phyloP scores from a whole-genome alignment of 1,140 invertebrate species.

The Laupala kohalensis region DNA sequence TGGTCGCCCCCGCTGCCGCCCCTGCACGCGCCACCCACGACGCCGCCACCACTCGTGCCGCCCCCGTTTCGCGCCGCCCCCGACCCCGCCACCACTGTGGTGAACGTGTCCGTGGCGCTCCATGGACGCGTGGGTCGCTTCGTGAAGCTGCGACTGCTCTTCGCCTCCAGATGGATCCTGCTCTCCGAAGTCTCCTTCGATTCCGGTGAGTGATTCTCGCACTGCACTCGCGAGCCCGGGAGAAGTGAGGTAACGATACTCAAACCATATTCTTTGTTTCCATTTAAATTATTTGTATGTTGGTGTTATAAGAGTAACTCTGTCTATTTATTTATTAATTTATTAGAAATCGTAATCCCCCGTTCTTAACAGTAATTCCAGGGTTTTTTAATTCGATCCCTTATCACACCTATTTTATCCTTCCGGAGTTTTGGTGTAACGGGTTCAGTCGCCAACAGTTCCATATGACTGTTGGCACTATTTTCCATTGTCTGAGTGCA shows the following conservation, averaged over 20 bases:
- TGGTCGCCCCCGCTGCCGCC: slow-evolving; percentile 25
- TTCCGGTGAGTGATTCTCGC: slow-evolving; percentile 41
- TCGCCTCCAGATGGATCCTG: slow-evolving; percentile 74
- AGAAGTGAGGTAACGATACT: too few species aligned
- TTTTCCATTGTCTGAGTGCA: too few species aligned
- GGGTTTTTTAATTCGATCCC: too few species aligned
- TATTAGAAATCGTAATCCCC: too few species aligned
- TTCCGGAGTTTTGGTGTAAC: too few species aligned
- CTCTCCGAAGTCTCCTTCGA: slow-evolving; percentile 75
- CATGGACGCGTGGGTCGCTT: slow-evolving; percentile 60
- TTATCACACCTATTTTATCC: too few species aligned
- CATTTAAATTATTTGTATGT: too few species aligned
- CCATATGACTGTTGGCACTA: too few species aligned
- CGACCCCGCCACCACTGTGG: slow-evolving; percentile 39
- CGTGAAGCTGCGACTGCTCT: slow-evolving; percentile 63
- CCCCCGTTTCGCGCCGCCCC: slow-evolving; percentile 19
- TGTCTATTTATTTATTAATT: too few species aligned
- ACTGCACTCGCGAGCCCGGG: background rate
- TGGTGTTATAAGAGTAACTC: too few species aligned
- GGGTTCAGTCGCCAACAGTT: too few species aligned
- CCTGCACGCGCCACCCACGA: background rate
- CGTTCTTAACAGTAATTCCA: too few species aligned
- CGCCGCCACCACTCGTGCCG: background rate
- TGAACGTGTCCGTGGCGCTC: slow-evolving; percentile 57
- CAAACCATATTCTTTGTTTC: background rate